Conservation (phyloP, 35 echinoderm and acorn worm species). For the Nesometra sesokonis region DNA sequence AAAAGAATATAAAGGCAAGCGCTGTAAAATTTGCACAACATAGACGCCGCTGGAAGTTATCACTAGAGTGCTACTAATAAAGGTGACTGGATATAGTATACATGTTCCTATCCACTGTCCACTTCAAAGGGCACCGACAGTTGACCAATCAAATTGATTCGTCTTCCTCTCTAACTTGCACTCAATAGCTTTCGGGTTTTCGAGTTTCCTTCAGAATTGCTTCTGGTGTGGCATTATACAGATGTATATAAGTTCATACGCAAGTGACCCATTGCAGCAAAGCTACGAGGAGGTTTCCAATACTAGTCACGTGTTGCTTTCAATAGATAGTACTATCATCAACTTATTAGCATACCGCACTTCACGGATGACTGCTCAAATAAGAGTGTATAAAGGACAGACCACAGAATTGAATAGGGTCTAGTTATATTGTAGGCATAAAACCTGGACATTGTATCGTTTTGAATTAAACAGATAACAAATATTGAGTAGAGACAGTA, state of each 20-base stretch:
- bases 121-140: neutral
- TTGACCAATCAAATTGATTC: neutral
- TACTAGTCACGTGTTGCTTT: neutral
- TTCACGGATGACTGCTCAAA: neutral
- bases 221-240: neutral
- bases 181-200: neutral
- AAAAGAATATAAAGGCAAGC: neutral
- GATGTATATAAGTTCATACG: neutral
- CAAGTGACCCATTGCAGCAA: neutral
- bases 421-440: neutral
- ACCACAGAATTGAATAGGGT: neutral
- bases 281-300: neutral
- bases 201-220: neutral
- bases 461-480: slow-evolving; percentile 1
- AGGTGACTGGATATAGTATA: neutral
- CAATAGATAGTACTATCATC: neutral
- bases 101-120: neutral
- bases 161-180: neutral
- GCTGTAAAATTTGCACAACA: neutral
- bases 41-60: neutral
- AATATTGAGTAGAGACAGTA: neutral
- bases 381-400: neutral
- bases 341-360: neutral
- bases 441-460: neutral
- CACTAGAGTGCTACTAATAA: neutral